A percentile compares a stretch with the other conserved stretches of the same genome.
Evolutionary conservation across 2,113 vertebrate genomes (phyloP).

Genomic region (Syngnathus typhle): DNA sequence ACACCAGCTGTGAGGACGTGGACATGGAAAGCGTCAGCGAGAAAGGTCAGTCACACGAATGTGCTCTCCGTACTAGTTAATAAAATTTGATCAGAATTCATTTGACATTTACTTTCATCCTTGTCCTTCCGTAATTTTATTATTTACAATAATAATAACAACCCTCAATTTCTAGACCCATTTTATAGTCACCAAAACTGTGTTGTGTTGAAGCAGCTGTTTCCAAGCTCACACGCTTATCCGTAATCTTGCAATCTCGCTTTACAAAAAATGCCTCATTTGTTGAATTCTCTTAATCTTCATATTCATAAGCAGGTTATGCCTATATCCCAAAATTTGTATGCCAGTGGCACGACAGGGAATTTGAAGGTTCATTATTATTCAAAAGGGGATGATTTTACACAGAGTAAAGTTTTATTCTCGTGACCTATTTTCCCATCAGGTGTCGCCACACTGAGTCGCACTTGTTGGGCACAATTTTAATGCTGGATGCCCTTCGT

Average conservation of each 20-base stretch:
- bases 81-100: conserved; percentile 7
- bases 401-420: not conserved
- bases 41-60: conserved; percentile 81
- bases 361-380: not conserved
- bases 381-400: not conserved
- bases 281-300: conserved; percentile 2
- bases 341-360: not conserved
- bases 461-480: not conserved
- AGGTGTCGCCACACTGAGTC: not conserved
- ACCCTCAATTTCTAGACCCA: not conserved
- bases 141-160: not conserved
- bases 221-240: not conserved
- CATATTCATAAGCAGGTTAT: not conserved
- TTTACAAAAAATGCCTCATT: not conserved
- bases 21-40: conserved; percentile 97
- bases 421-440: not conserved
- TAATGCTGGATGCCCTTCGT: not conserved
- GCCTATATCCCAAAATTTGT: not conserved
- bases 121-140: not conserved
- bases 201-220: not conserved
- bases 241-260: not conserved
- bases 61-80: conserved; percentile 21
- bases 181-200: not conserved
- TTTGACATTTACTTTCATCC: not conserved
- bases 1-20: conserved; percentile 98